Base-by-base conservation (phyloP, 2,797 vertebrate genomes). In the Alcedo quadribrachys region DNA sequence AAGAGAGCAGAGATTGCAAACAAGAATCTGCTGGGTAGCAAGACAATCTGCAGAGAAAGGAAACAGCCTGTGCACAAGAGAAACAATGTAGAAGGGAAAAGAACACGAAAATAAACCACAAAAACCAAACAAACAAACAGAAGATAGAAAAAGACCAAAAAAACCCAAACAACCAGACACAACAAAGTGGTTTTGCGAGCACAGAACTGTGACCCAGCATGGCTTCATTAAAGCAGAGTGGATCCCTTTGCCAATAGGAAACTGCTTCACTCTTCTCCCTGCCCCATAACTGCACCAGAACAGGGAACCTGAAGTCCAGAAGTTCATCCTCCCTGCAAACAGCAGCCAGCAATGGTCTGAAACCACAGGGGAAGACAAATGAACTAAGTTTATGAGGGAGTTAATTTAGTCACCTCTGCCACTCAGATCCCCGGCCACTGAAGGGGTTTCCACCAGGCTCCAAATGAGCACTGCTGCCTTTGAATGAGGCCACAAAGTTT, bases 401-500 rank as follows among this genome's bases (percentile, higher is more conserved):
- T 9, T 83, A 63, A 69, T 22, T 7, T 30, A 46, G 58, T 48
- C 80, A 40, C 51, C 74, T 76, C 55, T 66, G 32, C 69, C 61
- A 37, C 4, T 50, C 12, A 30, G 62, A 73, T n/a, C 62, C 68
- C 1, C 2, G n/a, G 1, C 51, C 94, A 77, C 85, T 11, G 10
- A 24, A 80, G 78, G 65, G 48, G 30, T 81, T 87, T 79, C 76
- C 84, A 90, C 35, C 50, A 17, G 66, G 84, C 54, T 89, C 83
- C 88, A 57, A 57, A 81, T 12, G 8, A 95, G 74, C 94, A 7
- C 27, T 0, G 50, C 71, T 75, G 43, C 71, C 89, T 73, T 16
- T 53, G 89, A 80, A 11, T 25, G 25, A 66, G 87, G 85, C 85
- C 93, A 65, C 89, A 48, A 4, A 79, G 84, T 43, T 7, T 76